Percentiles rank a stretch among this genome's conserved stretches.
Evolutionary conservation across 2,113 vertebrate species (phyloP).

Genomic region (Capricornis sumatraensis): DNA sequence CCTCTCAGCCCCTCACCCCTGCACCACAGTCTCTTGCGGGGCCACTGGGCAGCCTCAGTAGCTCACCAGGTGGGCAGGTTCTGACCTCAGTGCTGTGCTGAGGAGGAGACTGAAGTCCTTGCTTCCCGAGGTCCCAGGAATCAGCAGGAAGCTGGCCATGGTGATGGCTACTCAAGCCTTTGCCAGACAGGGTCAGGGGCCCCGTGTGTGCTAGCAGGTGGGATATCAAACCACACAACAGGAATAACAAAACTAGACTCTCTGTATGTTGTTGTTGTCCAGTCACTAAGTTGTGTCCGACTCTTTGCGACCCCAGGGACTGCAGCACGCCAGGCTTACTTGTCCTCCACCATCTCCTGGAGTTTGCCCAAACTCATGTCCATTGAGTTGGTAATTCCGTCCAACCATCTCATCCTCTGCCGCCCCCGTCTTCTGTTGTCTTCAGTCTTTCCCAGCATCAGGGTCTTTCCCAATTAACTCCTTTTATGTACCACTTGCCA

Average conservation of each 20-base stretch:
- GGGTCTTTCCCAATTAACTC: background rate
- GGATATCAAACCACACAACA: background rate
- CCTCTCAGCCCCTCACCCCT: background rate
- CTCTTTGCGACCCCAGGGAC: background rate
- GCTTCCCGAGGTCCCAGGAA: background rate
- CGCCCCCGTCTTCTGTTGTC: background rate
- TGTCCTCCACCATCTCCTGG: background rate
- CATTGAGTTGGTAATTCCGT: background rate
- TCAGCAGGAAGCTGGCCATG: rapidly evolving
- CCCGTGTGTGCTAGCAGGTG: background rate
- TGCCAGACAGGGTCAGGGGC: background rate
- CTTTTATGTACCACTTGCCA: rapidly evolving
- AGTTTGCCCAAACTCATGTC: background rate
- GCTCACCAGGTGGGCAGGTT: background rate
- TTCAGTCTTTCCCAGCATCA: background rate
- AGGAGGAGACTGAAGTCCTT: rapidly evolving
- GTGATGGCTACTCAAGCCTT: rapidly evolving
- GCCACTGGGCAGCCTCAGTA: background rate
- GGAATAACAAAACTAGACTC: background rate
- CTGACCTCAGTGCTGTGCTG: rapidly evolving
- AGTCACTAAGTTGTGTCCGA: background rate
- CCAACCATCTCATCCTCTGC: background rate
- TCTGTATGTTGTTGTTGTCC: background rate
- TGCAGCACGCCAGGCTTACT: background rate
- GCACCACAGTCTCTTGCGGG: background rate